Conservation (phyloP, 2,113 vertebrate genomes). For the Taurulus bubalis region DNA sequence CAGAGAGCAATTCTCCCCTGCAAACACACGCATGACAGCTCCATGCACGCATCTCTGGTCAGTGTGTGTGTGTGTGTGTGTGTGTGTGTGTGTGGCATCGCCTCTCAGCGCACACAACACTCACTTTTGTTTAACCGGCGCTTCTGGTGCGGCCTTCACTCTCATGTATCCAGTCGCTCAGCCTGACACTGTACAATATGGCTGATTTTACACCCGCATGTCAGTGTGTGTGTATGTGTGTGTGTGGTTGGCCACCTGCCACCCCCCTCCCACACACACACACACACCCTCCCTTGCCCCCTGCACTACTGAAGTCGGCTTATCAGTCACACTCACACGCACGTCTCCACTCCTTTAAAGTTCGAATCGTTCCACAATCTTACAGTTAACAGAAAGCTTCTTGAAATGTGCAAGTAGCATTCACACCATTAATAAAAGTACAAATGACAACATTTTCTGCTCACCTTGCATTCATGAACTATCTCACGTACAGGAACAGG, state of each 20-base stretch:
- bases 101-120: no score
- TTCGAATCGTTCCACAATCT: not conserved
- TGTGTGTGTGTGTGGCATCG: no score
- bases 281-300: no score
- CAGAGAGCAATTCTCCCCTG: no score
- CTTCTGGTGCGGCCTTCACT: not conserved
- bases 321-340: slow-evolving; percentile 16
- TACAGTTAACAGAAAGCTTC: not conserved
- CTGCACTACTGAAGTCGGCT: not conserved
- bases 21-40: no score
- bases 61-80: no score
- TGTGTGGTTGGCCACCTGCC: slow-evolving; percentile 6
- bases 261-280: not conserved
- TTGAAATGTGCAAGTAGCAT: not conserved
- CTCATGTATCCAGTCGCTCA: slow-evolving; percentile 13
- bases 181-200: not conserved
- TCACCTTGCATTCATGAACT: not conserved
- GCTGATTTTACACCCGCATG: not conserved
- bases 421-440: not conserved
- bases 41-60: no score
- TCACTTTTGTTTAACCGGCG: no score
- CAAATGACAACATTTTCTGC: not conserved
- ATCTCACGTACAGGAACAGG: not conserved
- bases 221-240: not conserved
- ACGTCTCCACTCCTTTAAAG: not conserved